Evolutionary conservation across 2,113 vertebrate genomes (phyloP).

Genomic region (human): GRCh38 chr1:180005001-180005500

Average conservation of each 20-base stretch:
- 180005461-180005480: background rate
- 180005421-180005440: background rate
- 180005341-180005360: background rate
- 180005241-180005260: conserved; percentile 9
- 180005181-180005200: background rate
- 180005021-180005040: background rate
- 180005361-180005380: background rate
- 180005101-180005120: background rate
- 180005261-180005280: background rate
- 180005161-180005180: background rate
- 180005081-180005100: background rate
- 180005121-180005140: background rate
- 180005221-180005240: background rate
- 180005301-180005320: background rate
- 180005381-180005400: background rate
- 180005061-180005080: background rate
- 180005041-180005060: accelerated
- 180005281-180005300: background rate
- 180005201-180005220: background rate
- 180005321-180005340: background rate
- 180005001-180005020: background rate
- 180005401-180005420: background rate
- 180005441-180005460: background rate
- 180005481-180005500: background rate
- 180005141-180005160: background rate